Evolutionary conservation across 2,888 invertebrate genomes (phyloP), one percentile per base, ranked within the genome.

Genomic region (Willowsia nigromaculata): DNA sequence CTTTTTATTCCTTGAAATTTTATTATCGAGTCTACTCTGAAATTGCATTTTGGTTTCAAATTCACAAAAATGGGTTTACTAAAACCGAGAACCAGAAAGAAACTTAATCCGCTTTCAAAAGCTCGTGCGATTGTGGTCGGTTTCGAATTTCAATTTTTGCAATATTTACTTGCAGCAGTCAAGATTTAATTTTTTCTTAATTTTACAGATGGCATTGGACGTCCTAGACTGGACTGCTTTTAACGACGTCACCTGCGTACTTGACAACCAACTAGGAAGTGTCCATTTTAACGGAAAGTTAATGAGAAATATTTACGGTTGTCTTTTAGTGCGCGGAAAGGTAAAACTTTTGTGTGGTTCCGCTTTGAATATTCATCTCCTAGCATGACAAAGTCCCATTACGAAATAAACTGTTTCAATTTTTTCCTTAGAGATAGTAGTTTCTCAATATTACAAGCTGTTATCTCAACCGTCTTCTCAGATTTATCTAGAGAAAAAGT

Each of bases 171-270:
- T n/a, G n/a, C n/a, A n/a, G n/a, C n/a, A 15, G 9, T 50, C 37
- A 37, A 78, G 25, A 62, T 50, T 27, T n/a, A n/a, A n/a, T n/a
- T n/a, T n/a, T n/a, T n/a, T n/a, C n/a, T n/a, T n/a, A n/a, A n/a
- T n/a, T n/a, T 91, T 92, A 37, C 93, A 96, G 96, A 97, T 98
- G 95, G 98, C 98, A 83, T 96, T 98, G 91, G 98, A 99, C 94
- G 96, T 98, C 5, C 94, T 99, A 92, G 98, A 98, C 93, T 99
- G 99, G 99, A 93, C 93, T 84, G 97, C 97, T 94, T 90, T 91
- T 56, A 87, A 65, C 62, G 92, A 92, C 85, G 91, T 92, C 33
- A 89, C 90, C 7, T 92, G 91, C 85, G 90, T 92, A 74, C 90
- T 92, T 62, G 92, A 92, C 76, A 92, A 90, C 82, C 91, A 92